Percentiles rank a stretch among this genome's conserved stretches.
Conservation (phyloP, 2,888 invertebrate species). For the Choreutis nemorana region DNA sequence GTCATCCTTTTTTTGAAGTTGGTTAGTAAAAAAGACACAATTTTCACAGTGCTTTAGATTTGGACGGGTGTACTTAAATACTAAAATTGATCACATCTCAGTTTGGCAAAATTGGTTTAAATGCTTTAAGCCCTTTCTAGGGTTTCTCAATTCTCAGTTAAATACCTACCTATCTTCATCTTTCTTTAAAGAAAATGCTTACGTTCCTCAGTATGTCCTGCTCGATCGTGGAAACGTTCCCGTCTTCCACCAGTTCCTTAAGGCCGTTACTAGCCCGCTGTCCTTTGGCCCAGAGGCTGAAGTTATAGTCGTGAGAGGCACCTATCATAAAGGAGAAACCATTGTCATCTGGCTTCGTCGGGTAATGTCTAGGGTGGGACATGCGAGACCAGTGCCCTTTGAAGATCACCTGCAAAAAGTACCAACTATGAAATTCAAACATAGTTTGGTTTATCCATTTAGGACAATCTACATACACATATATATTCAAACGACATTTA, state of each 20-base stretch:
- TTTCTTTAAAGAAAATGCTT: too few relatives aligned
- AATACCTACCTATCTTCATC: too few relatives aligned
- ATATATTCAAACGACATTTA: too few relatives aligned
- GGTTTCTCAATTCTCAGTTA: too few relatives aligned
- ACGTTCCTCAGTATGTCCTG: constrained; percentile 36
- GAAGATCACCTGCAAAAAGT: constrained; percentile 34
- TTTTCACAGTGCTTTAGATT: too few relatives aligned
- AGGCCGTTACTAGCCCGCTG: constrained; percentile 29
- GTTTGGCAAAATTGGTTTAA: too few relatives aligned
- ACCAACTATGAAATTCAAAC: background rate
- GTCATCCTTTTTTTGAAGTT: too few relatives aligned
- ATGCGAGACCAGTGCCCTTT: constrained; percentile 47
- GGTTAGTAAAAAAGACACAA: too few relatives aligned
- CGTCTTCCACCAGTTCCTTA: constrained; percentile 29
- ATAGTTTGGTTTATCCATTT: background rate
- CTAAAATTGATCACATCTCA: too few relatives aligned
- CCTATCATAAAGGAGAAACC: constrained; percentile 51
- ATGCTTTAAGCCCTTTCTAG: too few relatives aligned
- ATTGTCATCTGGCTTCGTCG: constrained; percentile 44
- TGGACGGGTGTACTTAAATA: too few relatives aligned
- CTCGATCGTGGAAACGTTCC: constrained; percentile 27
- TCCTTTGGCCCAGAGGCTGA: constrained; percentile 35
- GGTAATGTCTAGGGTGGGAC: constrained; percentile 43
- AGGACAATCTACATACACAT: too few relatives aligned
- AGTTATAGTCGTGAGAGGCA: constrained; percentile 37